These are phyloP conservation scores for Pissodes strobi DNA, from an alignment of 1,140 invertebrate species.

Conservation along the genomic window DNA sequence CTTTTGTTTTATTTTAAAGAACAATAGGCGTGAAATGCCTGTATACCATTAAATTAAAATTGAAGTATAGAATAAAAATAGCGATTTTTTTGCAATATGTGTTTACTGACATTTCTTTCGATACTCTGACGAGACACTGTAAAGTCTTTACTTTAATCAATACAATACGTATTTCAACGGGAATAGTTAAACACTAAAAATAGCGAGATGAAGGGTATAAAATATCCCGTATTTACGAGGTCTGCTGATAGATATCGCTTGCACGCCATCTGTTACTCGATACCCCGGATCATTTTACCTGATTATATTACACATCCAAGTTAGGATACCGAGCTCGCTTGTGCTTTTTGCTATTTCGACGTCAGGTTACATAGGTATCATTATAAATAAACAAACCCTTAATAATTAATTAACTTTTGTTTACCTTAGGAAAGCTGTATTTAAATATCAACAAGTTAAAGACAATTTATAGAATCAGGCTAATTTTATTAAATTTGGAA, in stretches of 20 bases:
- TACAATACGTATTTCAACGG: constrained; percentile 21
- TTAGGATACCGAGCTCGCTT: constrained; percentile 40
- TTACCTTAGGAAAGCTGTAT: not conserved
- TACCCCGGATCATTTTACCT: constrained; percentile 45
- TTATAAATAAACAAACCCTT: constrained; percentile 25
- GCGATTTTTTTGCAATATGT: too few relatives aligned
- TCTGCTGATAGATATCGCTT: constrained; percentile 52
- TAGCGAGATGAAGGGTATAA: constrained; percentile 50
- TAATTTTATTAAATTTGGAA: not conserved
- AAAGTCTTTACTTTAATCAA: too few relatives aligned
- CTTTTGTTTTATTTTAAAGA: too few relatives aligned
- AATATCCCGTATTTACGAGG: constrained; percentile 52
- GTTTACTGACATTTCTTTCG: too few relatives aligned
- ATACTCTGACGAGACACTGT: too few relatives aligned
- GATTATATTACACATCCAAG: constrained; percentile 48
- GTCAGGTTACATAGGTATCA: constrained; percentile 27
- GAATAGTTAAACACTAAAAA: constrained; percentile 39
- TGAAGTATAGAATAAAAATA: too few relatives aligned
- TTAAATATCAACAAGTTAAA: not conserved
- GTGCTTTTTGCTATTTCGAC: constrained; percentile 27
- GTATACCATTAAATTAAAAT: too few relatives aligned
- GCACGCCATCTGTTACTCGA: constrained; percentile 51
- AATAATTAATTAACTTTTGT: constrained; percentile 30
- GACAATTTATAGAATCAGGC: not conserved
- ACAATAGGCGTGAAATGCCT: too few relatives aligned